phyloP scores from a whole-genome alignment of 1,140 invertebrate species.

The Sminthurinus signatus region DNA sequence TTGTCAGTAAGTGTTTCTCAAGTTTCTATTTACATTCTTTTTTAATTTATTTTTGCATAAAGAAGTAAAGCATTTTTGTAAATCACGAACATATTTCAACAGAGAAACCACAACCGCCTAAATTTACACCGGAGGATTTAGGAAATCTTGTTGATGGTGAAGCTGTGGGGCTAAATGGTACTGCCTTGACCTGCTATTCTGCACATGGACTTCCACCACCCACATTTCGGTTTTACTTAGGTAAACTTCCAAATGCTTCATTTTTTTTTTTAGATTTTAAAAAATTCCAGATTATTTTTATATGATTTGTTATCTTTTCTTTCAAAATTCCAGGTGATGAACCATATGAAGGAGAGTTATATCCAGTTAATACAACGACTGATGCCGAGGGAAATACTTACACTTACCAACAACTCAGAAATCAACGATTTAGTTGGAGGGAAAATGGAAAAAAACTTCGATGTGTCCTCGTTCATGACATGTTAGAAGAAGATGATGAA shows the following conservation, averaged over 20 bases:
- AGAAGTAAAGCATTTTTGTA: too few relatives aligned
- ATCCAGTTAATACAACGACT: conserved; percentile 6
- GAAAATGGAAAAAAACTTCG: conserved; percentile 35
- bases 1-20: conserved; percentile 31
- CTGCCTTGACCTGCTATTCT: conserved; percentile 26
- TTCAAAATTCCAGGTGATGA: conserved; percentile 20
- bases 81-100: conserved; percentile 3
- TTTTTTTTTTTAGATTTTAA: too few relatives aligned
- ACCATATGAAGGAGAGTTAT: conserved; percentile 11
- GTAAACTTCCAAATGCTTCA: conserved; percentile 20
- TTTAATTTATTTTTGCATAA: not conserved
- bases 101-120: conserved; percentile 32
- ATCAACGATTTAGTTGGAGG: conserved; percentile 23
- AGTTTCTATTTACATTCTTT: not conserved
- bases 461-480: conserved; percentile 35
- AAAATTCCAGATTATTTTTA: too few relatives aligned
- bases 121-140: conserved; percentile 11
- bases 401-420: conserved; percentile 30
- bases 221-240: conserved; percentile 37
- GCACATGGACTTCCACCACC: conserved; percentile 30
- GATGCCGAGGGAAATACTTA: not conserved
- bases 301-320: too few relatives aligned
- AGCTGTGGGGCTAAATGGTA: not conserved
- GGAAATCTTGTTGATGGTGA: conserved; percentile 10
- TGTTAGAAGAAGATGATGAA: conserved; percentile 17